Evolutionary conservation across 2,113 vertebrate genomes (phyloP), one percentile per base, ranked within the genome.

Genomic region (Corapipo altera): DNA sequence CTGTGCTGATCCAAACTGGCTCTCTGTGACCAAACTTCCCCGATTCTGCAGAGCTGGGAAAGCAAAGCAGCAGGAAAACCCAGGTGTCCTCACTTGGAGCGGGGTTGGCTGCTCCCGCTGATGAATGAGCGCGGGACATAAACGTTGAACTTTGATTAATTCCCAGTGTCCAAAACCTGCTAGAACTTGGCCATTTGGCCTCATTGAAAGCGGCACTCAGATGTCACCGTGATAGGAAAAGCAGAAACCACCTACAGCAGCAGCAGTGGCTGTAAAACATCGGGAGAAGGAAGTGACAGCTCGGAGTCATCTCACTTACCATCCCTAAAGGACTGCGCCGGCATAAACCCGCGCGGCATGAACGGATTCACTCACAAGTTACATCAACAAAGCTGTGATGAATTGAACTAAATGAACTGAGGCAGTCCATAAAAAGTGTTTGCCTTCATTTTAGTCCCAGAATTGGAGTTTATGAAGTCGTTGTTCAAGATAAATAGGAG

Each of bases 171-270:
- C 94, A 62, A 88, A 93, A 82, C 88, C 91, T 41, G 93, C 96
- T 77, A 95, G 93, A 96, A 95, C 96, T 83, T 83, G 93, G 96
- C 96, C 96, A 94, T 96, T 95, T 96, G 96, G 93, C 88, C 88
- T 93, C 79, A 7, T 35, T 66, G 93, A 28, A 39, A 83, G 96
- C 24, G 4, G 85, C 88, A 46, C 93, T 95, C 79, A 48, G 85
- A 92, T 96, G 96, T 96, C 96, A 74, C 75, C 1, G 4, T 17
- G 93, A 84, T 75, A 84, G 85, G 82, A 66, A 91, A 85, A 89
- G 94, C 94, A 93, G 93, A 80, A 97, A 43, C 3, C 87, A 88
- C 93, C 91, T 92, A 35, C 81, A 58, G 89, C 91, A 70, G 87
- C 74, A 52, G 87, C 13, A 28, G 82, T 1, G 67, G 94, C 88